Evolutionary conservation across 1,140 invertebrate genomes (phyloP).

Genomic region (Spodoptera frugiperda): DNA sequence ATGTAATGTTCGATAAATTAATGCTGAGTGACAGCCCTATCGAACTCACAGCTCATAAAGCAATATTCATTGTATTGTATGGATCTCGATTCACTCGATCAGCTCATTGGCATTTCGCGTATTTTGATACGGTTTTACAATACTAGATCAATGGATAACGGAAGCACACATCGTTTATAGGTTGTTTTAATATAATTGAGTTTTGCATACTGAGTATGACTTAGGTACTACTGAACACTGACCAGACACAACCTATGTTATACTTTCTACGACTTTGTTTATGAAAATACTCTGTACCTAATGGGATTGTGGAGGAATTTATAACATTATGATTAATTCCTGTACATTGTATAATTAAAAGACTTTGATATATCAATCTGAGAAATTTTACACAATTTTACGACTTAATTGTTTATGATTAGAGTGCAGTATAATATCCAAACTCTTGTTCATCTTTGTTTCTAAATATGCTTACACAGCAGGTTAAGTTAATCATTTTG

Average conservation of each 20-base stretch:
- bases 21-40: slow-evolving; percentile 36
- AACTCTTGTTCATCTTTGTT: too few relatives aligned
- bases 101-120: slow-evolving; percentile 1
- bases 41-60: slow-evolving; percentile 37
- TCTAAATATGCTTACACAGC: too few relatives aligned
- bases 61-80: slow-evolving; percentile 40
- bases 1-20: neutral
- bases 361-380: too few relatives aligned
- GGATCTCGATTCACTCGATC: slow-evolving; percentile 19
- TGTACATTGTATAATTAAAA: too few relatives aligned
- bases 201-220: neutral
- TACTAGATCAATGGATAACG: neutral
- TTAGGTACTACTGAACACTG: neutral
- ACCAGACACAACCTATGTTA: slow-evolving; percentile 9
- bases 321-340: too few relatives aligned
- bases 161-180: slow-evolving; percentile 1
- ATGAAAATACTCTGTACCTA: neutral
- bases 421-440: too few relatives aligned
- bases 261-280: neutral
- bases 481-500: too few relatives aligned
- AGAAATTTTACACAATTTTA: too few relatives aligned
- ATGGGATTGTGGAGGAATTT: too few relatives aligned
- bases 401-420: too few relatives aligned
- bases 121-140: neutral
- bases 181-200: slow-evolving; percentile 18